A percentile compares a stretch with the other conserved stretches of the same genome.
Conservation (phyloP, 1,140 invertebrate genomes). For the Ridgeia piscesae region DNA sequence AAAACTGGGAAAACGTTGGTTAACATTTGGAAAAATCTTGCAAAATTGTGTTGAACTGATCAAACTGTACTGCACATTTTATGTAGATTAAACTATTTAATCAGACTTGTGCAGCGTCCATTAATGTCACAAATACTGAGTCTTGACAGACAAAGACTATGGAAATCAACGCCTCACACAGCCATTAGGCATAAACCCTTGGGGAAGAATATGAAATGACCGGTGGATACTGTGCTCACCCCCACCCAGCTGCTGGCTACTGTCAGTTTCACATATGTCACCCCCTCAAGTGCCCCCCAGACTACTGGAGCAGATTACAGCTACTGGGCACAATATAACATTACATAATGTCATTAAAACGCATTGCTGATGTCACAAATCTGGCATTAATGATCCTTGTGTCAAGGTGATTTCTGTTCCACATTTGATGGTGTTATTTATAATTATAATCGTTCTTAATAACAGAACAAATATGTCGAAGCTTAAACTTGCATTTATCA, state of each 20-base stretch:
- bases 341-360: not conserved
- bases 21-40: no score
- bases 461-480: no score
- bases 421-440: no score
- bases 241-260: not conserved
- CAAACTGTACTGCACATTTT: not conserved
- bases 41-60: no score
- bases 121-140: not conserved
- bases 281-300: no score
- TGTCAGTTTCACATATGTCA: not conserved
- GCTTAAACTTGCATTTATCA: no score
- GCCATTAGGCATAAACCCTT: not conserved
- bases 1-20: no score
- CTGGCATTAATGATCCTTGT: not conserved
- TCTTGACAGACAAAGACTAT: not conserved
- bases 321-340: not conserved
- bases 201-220: not conserved
- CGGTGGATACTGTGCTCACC: not conserved
- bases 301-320: not conserved
- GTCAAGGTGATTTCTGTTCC: no score
- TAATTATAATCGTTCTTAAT: no score
- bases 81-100: not conserved
- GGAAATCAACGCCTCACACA: not conserved
- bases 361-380: not conserved
- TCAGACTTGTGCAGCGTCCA: not conserved